These are phyloP conservation scores for Coecobrya sp. DNA, from an alignment of 2,888 invertebrate species.

Conservation along the genomic window DNA sequence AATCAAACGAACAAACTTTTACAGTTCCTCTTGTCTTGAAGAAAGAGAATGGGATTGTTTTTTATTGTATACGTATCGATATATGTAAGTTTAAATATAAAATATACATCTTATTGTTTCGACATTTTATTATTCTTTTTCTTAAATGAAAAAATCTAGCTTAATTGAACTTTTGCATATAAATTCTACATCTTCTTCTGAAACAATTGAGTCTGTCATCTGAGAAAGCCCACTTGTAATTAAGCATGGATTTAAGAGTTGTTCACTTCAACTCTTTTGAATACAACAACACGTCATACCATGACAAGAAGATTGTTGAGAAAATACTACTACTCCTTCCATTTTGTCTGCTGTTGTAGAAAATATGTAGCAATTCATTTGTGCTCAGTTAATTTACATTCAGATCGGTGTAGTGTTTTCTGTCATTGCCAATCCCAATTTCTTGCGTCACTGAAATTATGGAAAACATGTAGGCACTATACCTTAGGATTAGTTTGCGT, in stretches of 20 bases:
- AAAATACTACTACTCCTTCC: slow-evolving; percentile 16
- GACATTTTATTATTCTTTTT: background rate
- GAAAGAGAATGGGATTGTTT: background rate
- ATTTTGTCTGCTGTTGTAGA: background rate
- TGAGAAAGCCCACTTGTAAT: slow-evolving; percentile 56
- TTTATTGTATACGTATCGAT: background rate
- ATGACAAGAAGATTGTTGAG: slow-evolving; percentile 42
- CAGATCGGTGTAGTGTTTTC: background rate
- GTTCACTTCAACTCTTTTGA: slow-evolving; percentile 40
- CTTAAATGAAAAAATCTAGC: background rate
- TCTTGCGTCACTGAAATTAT: background rate
- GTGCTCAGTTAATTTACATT: background rate
- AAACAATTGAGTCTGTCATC: slow-evolving; percentile 50
- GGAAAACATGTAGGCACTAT: background rate
- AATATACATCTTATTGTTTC: background rate
- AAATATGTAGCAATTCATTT: background rate
- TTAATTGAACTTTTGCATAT: slow-evolving; percentile 41
- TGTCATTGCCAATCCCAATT: slow-evolving; percentile 17
- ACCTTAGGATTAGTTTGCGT: background rate
- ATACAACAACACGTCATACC: slow-evolving; percentile 1
- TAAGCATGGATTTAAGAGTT: slow-evolving; percentile 26
- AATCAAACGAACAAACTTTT: background rate
- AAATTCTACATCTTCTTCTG: background rate
- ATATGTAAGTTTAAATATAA: background rate
- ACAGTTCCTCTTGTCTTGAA: background rate